phyloP scores from a whole-genome alignment of 2,797 vertebrate genomes.

The Syndactyla subalaris region DNA sequence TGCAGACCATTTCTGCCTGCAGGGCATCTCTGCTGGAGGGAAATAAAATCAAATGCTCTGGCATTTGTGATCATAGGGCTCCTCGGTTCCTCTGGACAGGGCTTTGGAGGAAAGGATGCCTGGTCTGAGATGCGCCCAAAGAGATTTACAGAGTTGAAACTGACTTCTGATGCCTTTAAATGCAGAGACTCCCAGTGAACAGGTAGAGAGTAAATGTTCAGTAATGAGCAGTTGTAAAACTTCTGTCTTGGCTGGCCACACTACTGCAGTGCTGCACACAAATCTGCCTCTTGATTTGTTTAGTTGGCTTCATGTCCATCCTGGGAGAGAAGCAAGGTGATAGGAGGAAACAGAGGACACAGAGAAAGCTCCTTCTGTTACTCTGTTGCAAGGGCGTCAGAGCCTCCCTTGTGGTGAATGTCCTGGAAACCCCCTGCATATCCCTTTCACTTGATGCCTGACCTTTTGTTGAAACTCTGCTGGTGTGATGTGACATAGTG shows the following conservation, averaged over 20 bases:
- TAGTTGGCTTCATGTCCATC: background rate
- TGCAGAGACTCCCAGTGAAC: background rate
- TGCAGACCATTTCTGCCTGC: background rate
- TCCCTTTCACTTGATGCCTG: accelerated
- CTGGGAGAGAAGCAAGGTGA: background rate
- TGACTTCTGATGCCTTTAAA: background rate
- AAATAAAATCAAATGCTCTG: background rate
- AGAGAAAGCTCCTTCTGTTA: background rate
- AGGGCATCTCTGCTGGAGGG: background rate
- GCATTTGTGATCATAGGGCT: background rate
- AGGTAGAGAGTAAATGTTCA: background rate
- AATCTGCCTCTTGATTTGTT: background rate
- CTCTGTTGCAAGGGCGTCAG: background rate
- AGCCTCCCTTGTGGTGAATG: background rate
- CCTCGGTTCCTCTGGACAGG: background rate
- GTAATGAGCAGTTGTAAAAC: background rate
- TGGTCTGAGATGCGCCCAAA: background rate
- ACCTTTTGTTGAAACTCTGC: background rate
- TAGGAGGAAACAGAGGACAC: background rate
- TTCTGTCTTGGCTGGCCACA: background rate
- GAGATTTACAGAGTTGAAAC: background rate
- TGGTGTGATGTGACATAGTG: background rate
- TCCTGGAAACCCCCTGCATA: background rate
- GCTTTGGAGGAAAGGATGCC: background rate
- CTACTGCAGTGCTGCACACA: accelerated